phyloP scores from a whole-genome alignment of 30 jellyfish, hydroid and myxozoan species.

The Chironex yamaguchii region DNA sequence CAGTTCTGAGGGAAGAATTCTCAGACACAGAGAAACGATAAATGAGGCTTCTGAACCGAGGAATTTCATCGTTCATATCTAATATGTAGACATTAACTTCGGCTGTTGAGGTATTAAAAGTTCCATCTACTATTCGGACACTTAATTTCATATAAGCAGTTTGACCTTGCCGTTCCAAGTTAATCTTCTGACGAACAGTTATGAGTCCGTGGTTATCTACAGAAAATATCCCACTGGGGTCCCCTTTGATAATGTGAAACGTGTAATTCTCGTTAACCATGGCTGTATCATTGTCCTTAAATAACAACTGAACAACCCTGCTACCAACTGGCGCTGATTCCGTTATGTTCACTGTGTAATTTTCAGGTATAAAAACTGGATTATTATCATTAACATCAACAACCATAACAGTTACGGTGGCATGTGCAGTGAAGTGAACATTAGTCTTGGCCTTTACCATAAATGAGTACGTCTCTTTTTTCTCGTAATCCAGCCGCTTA shows the following conservation, averaged over 20 bases:
- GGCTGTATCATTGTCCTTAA: slow-evolving; percentile 65
- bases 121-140: slow-evolving; percentile 47
- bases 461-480: slow-evolving; percentile 57
- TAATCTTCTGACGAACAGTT: slow-evolving; percentile 30
- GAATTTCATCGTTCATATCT: slow-evolving; percentile 72
- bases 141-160: slow-evolving; percentile 48
- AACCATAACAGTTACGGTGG: slow-evolving; percentile 64
- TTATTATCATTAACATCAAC: slow-evolving; percentile 86
- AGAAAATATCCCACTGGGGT: slow-evolving; percentile 33
- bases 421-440: slow-evolving; percentile 55
- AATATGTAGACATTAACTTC: slow-evolving; percentile 53
- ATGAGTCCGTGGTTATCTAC: slow-evolving; percentile 49
- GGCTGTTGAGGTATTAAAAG: slow-evolving; percentile 63
- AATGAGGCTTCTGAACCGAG: slow-evolving; percentile 46
- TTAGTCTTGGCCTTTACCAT: slow-evolving; percentile 76
- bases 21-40: slow-evolving; percentile 69
- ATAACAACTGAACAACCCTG: slow-evolving; percentile 51
- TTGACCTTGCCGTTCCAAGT: slow-evolving; percentile 51
- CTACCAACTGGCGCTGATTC: slow-evolving; percentile 70
- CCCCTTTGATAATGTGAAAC: slow-evolving; percentile 39
- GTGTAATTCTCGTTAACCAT: slow-evolving; percentile 43
- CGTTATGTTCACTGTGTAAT: slow-evolving; percentile 50
- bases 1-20: slow-evolving; percentile 58
- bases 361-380: slow-evolving; percentile 69
- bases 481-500: slow-evolving; percentile 68